A percentile compares a stretch with the other conserved stretches of the same genome.
Conservation (phyloP, 2,797 vertebrate genomes). For the Phrynocephalus forsythii region DNA sequence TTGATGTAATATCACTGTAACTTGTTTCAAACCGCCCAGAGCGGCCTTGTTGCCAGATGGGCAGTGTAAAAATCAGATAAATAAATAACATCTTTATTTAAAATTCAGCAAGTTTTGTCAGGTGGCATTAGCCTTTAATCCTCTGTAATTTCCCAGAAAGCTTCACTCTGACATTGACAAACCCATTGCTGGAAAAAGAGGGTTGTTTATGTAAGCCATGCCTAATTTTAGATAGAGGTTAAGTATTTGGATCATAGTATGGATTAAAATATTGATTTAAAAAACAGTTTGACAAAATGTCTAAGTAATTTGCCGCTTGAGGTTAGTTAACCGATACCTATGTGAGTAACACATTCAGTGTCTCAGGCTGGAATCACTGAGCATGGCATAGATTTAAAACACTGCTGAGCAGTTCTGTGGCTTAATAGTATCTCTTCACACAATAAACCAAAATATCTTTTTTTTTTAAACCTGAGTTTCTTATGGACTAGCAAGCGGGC, state of each 20-base stretch:
- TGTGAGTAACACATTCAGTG: background rate
- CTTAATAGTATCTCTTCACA: background rate
- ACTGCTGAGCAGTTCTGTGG: rapidly evolving
- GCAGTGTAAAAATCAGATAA: too few species aligned
- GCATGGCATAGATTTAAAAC: background rate
- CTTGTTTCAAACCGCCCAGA: too few species aligned
- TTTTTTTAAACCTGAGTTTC: background rate
- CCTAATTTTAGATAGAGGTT: background rate
- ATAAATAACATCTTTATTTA: background rate
- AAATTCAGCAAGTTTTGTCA: background rate
- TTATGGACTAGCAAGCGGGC: background rate
- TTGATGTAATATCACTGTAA: too few species aligned
- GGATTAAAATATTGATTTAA: background rate
- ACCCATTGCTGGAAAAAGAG: background rate
- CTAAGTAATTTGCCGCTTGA: background rate
- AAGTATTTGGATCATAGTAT: background rate
- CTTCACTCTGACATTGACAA: background rate
- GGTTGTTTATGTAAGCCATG: background rate
- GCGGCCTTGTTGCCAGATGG: too few species aligned
- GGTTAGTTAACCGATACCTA: background rate
- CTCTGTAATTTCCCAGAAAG: background rate
- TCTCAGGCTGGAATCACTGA: background rate
- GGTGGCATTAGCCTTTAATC: background rate
- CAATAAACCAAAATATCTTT: background rate
- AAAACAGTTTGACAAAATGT: background rate